Evolutionary conservation across 2,113 vertebrate genomes (phyloP), one percentile per base, ranked within the genome.

Genomic region (Agelaius phoeniceus): DNA sequence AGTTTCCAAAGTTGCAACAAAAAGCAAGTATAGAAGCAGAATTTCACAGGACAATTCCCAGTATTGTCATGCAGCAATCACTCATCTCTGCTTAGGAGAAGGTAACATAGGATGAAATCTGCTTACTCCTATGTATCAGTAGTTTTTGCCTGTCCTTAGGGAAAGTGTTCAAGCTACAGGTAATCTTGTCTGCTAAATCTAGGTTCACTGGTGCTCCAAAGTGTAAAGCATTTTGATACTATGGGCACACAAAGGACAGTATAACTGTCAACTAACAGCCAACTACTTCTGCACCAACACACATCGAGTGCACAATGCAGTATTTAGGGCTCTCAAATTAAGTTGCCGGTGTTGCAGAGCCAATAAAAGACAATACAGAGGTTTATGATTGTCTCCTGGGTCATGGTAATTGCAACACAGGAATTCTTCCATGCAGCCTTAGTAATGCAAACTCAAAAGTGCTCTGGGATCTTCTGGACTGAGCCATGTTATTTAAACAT

Each of bases 261-360:
- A 57, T 51, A n/a, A n/a, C n/a, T n/a, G n/a, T n/a, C n/a, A n/a
- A n/a, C n/a, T n/a, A n/a, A n/a, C 62, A 55, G 26, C 14, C 84
- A 91, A 59, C 31, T 26, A 69, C n/a, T 62, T 61, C 67, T 67
- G 72, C 39, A 63, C 26, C 35, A 76, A 58, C 24, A 67, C 9
- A 33, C 21, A 35, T 10, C 0, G 0, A 2, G 3, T 44, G 62
- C 67, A 8, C 19, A 54, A 85, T 16, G 6, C 46, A 66, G 27
- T 41, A 78, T 23, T 72, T 51, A 46, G 49, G 81, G 26, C 68
- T 90, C 65, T 71, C 48, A 82, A 43, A 82, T 57, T 30, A 76
- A 87, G 48, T 5, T 71, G 39, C 44, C 15, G 6, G 44, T 35
- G 57, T 63, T 63, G 79, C 79, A 81, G 57, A 78, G 69, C 49